Evolutionary conservation across 2,113 vertebrate species (phyloP).

Genomic region (Lepidothrix coronata): DNA sequence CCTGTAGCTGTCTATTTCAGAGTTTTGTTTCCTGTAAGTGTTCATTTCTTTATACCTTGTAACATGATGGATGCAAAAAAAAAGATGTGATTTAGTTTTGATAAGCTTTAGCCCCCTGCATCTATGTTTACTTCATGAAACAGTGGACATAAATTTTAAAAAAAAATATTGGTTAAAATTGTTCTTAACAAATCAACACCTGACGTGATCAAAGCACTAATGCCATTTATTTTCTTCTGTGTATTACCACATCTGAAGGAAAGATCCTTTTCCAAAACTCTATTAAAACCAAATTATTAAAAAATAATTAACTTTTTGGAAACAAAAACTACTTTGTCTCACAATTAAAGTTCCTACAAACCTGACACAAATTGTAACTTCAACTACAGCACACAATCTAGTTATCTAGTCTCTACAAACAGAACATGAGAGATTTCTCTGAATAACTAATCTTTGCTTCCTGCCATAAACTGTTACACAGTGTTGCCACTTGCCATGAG

Average conservation of each 20-base stretch:
- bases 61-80: conserved; percentile 31
- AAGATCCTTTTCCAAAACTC: neutral
- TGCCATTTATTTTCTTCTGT: neutral
- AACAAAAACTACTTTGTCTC: neutral
- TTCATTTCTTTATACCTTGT: conserved; percentile 30
- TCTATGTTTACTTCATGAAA: neutral
- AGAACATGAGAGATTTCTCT: neutral
- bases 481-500: neutral
- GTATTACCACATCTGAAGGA: neutral
- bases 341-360: neutral
- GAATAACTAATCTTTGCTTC: neutral
- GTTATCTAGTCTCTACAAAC: neutral
- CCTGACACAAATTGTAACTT: neutral
- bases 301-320: neutral
- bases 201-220: neutral
- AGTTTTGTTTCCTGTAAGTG: conserved; percentile 49
- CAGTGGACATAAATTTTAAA: neutral
- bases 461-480: neutral
- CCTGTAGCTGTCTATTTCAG: conserved; percentile 44
- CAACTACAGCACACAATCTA: neutral
- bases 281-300: neutral
- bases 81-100: neutral
- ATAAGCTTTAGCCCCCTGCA: neutral
- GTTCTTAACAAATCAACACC: neutral
- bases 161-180: neutral